These are phyloP conservation scores for Columbina picui DNA, from an alignment of 2,113 vertebrate species.

Conservation along the genomic window DNA sequence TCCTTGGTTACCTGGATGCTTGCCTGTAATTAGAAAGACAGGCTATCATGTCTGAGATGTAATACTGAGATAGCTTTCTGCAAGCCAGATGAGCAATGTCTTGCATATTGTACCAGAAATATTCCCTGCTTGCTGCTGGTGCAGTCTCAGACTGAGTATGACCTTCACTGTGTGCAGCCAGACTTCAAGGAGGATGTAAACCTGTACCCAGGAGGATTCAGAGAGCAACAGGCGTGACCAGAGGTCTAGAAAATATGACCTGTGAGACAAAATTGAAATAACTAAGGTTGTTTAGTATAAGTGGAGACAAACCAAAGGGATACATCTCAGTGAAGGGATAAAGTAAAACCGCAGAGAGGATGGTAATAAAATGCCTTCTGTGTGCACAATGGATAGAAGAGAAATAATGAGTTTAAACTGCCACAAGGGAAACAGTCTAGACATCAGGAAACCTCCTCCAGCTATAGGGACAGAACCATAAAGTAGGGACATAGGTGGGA, in stretches of 20 bases:
- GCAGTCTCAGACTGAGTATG: not conserved
- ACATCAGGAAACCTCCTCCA: not conserved
- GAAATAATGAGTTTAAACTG: not conserved
- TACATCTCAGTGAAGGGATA: not conserved
- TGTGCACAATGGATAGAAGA: not conserved
- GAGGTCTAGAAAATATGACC: not conserved
- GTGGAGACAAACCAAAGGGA: not conserved
- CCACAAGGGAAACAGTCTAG: not conserved
- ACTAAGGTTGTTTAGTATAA: not conserved
- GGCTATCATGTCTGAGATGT: not conserved
- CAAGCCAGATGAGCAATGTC: not conserved
- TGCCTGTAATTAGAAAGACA: not conserved
- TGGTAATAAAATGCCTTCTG: not conserved
- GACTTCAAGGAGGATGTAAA: not conserved
- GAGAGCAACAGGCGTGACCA: not conserved
- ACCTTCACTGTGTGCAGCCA: not conserved
- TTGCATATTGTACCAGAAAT: not conserved
- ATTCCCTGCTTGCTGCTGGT: not conserved
- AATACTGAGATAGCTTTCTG: not conserved
- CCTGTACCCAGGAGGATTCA: not conserved
- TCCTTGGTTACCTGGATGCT: not conserved
- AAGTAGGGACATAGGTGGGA: not conserved
- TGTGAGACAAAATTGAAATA: not conserved
- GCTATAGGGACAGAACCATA: fast-evolving
- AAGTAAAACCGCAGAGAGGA: not conserved